Base-by-base conservation (phyloP, 2,113 vertebrate species). In the Grus americana region DNA sequence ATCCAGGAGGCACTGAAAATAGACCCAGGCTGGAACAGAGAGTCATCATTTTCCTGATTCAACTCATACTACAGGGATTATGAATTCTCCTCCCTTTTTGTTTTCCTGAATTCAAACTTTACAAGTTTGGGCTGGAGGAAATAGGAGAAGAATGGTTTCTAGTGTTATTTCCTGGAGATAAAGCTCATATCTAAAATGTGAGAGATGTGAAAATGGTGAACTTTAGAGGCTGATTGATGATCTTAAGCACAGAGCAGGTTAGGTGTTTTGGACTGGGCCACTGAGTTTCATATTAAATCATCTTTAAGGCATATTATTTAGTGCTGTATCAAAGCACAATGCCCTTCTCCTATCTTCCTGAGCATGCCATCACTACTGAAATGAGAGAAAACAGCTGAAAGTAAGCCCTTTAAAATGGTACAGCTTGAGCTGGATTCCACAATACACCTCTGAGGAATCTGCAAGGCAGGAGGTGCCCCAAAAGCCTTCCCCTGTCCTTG, bases 151-250 rank as follows among this genome's bases (percentile, higher is more conserved):
- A 97, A 97, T 95, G 38, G 83, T 74, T 79, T 92, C 52, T 83
- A 67, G 23, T 86, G 82, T 68, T 92, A 91, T 72, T 97, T 97
- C 96, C 95, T 91, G 90, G 54, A 91, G 95, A 95, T 80, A 96
- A 94, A 93, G 20, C 8, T 75, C 3, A 2, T 78, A 71, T 65
- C 40, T 79, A 84, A 90, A 92, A 76, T 54, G 47, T 61, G 44
- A 66, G 44, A 76, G 90, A 89, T 78, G 82, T 36, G 57, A 94
- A 94, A 95, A 74, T 5, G 6, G 42, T 92, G 93, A 96, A 88
- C 55, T 84, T 76, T 52, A 93, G 62, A 66, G 34, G 34, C 11
- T 85, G 72, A 70, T 5, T 83, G 22, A 76, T 76, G 59, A 61
- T 71, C 50, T 73, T 74, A 36, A 78, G 54, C 63, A 63, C 27